phyloP scores from a whole-genome alignment of 2,113 vertebrate species.

The Ailuropoda melanoleuca region DNA sequence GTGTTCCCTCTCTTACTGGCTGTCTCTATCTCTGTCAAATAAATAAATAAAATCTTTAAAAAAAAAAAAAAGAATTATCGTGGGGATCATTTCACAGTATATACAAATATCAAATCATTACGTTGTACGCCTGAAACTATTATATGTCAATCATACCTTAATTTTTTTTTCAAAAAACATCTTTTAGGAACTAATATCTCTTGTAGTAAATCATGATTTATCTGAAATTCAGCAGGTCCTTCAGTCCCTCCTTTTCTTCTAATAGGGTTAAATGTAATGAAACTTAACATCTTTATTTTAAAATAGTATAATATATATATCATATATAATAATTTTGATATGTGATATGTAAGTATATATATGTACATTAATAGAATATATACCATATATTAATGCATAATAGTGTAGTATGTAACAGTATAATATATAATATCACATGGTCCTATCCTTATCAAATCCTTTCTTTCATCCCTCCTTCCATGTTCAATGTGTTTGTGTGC shows the following conservation, averaged over 20 bases:
- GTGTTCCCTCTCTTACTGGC: no score
- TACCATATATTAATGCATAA: neutral
- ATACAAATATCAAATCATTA: neutral
- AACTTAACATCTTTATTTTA: conserved; percentile 5
- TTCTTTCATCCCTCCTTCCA: neutral
- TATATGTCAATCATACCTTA: neutral
- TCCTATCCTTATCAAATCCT: neutral
- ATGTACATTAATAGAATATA: neutral
- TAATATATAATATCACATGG: neutral
- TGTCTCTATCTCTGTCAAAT: no score
- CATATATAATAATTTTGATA: neutral
- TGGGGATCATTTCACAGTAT: neutral
- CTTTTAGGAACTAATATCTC: neutral
- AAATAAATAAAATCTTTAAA: no score
- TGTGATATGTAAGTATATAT: neutral
- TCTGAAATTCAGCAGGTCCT: neutral
- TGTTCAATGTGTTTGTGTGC: neutral
- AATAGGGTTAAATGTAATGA: neutral
- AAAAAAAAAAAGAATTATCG: neutral
- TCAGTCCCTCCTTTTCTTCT: neutral
- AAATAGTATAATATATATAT: neutral
- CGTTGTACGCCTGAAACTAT: neutral
- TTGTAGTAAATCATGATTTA: neutral
- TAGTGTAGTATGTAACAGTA: neutral
- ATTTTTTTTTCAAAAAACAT: neutral